Evolutionary conservation across 2,888 invertebrate genomes (phyloP).

Genomic region (Drosophila mimetica): DNA sequence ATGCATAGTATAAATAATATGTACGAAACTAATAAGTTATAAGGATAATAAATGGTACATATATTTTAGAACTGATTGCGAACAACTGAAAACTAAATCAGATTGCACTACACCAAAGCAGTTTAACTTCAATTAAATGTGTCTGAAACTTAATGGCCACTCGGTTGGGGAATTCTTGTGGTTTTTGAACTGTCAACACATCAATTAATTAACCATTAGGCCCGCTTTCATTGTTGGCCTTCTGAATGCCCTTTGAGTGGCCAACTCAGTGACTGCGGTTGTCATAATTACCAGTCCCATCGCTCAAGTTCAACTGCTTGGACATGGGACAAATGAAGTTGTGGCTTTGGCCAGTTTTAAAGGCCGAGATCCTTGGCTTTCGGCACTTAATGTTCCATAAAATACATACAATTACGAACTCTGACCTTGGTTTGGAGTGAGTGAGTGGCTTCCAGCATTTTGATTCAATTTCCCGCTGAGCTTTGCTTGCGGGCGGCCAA

Average conservation of each 20-base stretch:
- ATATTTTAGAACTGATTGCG: neutral
- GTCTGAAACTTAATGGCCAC: conserved; percentile 1
- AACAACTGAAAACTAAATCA: neutral
- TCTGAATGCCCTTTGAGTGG: conserved; percentile 15
- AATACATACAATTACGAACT: conserved; percentile 53
- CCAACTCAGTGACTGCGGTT: conserved; percentile 49
- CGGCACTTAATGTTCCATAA: conserved; percentile 33
- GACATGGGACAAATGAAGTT: conserved; percentile 21
- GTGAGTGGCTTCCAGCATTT: conserved; percentile 42
- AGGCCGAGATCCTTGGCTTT: conserved; percentile 3
- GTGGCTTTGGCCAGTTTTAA: conserved; percentile 20
- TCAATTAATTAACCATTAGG: conserved; percentile 64
- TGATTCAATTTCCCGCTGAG: conserved; percentile 68
- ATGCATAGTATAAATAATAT: too few relatives aligned
- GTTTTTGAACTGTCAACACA: conserved; percentile 51
- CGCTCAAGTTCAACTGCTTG: conserved; percentile 40
- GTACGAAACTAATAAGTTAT: too few relatives aligned
- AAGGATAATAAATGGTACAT: too few relatives aligned
- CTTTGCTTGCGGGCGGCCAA: conserved; percentile 52
- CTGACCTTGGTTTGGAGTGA: conserved; percentile 28
- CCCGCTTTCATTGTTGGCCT: conserved; percentile 29
- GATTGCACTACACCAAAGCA: neutral
- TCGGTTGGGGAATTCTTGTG: conserved; percentile 20
- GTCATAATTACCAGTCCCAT: conserved; percentile 39
- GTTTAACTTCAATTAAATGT: conserved; percentile 2